These are phyloP conservation scores for Bugula neritina DNA, from an alignment of 2,888 invertebrate species.

Conservation along the genomic window DNA sequence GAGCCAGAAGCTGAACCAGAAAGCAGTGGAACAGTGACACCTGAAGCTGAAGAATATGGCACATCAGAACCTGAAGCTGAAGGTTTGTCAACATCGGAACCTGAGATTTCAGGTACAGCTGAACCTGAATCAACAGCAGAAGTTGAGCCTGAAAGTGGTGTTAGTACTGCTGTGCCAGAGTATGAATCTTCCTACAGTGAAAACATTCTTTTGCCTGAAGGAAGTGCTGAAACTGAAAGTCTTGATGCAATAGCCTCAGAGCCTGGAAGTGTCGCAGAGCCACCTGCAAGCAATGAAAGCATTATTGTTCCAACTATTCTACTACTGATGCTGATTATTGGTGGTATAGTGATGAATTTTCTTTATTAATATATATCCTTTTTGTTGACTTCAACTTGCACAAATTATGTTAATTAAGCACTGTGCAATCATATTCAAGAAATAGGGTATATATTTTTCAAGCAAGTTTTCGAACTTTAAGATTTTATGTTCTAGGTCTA, in stretches of 20 bases:
- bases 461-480: too few species aligned
- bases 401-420: too few species aligned
- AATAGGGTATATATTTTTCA: too few species aligned
- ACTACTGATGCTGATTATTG: neutral
- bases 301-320: constrained; percentile 7
- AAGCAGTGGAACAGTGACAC: neutral
- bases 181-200: too few species aligned
- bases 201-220: neutral
- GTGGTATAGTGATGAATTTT: neutral
- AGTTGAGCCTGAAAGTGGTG: too few species aligned
- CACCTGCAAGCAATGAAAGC: neutral
- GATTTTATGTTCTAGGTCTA: too few species aligned
- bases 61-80: neutral
- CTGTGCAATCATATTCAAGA: too few species aligned
- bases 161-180: too few species aligned
- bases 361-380: too few species aligned
- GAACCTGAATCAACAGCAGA: too few species aligned
- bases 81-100: neutral
- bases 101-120: neutral
- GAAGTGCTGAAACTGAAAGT: neutral
- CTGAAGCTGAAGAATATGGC: neutral
- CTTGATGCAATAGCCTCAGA: neutral
- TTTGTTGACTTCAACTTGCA: too few species aligned
- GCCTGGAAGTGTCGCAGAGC: neutral
- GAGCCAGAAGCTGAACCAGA: too few species aligned